These are phyloP conservation scores for Chirona hameri DNA, from an alignment of 2,888 invertebrate species.

Conservation along the genomic window DNA sequence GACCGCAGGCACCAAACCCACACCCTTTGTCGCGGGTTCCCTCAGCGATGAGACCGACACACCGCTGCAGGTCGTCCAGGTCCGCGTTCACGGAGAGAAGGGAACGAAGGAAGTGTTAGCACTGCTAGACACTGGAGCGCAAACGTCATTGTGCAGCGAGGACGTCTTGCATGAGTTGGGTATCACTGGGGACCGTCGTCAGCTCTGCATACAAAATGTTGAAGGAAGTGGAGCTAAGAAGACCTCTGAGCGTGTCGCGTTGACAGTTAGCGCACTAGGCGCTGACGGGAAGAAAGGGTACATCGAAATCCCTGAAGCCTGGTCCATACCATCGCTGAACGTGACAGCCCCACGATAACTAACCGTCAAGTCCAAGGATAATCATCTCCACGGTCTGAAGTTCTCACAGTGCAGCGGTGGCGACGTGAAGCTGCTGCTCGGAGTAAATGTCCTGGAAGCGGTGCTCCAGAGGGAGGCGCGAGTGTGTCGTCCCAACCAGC, in stretches of 20 bases:
- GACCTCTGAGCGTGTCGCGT: neutral
- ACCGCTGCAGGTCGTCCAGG: neutral
- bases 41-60: neutral
- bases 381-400: neutral
- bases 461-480: neutral
- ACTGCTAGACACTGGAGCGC: neutral
- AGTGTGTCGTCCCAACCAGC: too few species aligned
- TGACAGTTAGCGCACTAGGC: neutral
- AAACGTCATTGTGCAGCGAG: neutral
- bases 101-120: neutral
- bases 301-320: neutral
- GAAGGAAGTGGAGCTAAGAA: neutral
- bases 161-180: too few species aligned
- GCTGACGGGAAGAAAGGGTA: neutral
- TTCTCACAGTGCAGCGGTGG: neutral
- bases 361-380: neutral
- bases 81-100: neutral
- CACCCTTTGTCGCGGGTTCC: neutral
- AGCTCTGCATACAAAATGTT: too few species aligned
- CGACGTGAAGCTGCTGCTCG: neutral
- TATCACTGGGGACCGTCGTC: too few species aligned
- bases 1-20: neutral
- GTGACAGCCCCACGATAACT: neutral
- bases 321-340: neutral
- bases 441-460: neutral